phyloP scores from a whole-genome alignment of 2,797 vertebrate genomes.

The Acomys russatus region DNA sequence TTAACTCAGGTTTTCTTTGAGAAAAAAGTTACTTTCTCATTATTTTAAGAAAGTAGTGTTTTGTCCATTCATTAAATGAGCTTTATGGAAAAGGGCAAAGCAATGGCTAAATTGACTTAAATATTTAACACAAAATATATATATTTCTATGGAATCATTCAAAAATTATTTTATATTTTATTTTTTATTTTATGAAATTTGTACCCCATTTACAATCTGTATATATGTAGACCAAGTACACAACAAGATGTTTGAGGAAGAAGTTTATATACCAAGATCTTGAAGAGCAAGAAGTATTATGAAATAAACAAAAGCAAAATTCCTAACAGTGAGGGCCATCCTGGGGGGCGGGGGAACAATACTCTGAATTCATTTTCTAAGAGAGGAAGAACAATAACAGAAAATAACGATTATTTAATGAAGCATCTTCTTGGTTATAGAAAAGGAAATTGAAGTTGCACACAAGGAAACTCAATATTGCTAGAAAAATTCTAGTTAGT shows the following conservation, averaged over 20 bases:
- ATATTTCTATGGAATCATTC: not conserved
- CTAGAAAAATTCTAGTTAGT: not conserved
- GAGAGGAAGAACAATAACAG: not conserved
- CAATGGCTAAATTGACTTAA: not conserved
- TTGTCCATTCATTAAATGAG: not conserved
- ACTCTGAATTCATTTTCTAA: not conserved
- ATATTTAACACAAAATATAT: conserved; percentile 7
- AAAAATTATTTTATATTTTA: not conserved
- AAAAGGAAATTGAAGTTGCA: not conserved
- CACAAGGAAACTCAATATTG: not conserved
- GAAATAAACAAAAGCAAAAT: not conserved
- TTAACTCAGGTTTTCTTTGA: not conserved
- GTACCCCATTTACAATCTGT: not conserved
- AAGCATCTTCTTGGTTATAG: not conserved
- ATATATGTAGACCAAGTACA: not conserved
- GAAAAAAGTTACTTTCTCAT: not conserved
- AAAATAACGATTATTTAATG: not conserved
- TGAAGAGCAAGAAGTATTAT: not conserved
- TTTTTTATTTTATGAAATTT: not conserved
- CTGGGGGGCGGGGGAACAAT: not conserved
- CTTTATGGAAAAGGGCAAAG: not conserved
- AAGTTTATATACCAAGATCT: not conserved
- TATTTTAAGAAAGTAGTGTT: not conserved
- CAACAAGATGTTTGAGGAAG: not conserved
- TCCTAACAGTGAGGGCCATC: not conserved